phyloP scores from a whole-genome alignment of 2,888 invertebrate genomes.

The Campoletis raptor region DNA sequence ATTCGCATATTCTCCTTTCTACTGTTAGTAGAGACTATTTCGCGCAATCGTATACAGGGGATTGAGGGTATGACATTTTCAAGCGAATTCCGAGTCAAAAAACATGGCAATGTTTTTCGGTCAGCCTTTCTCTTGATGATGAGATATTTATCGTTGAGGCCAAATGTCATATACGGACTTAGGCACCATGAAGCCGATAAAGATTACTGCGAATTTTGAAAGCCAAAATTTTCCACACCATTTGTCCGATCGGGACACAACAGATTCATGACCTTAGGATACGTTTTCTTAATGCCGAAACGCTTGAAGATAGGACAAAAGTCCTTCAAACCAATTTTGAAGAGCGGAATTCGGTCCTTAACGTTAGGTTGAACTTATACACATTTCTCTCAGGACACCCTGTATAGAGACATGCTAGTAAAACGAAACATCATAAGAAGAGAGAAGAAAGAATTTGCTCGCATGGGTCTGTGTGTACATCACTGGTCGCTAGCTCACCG shows the following conservation, averaged over 20 bases:
- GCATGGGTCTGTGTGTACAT: background rate
- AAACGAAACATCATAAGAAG: conserved; percentile 19
- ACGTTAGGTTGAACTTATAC: background rate
- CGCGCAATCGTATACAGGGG: conserved; percentile 11
- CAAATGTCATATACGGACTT: background rate
- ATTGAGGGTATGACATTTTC: too few species aligned
- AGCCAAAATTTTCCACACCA: too few species aligned
- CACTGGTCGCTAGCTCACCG: conserved; percentile 38
- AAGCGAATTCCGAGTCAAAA: background rate
- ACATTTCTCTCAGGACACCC: background rate
- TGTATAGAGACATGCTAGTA: background rate
- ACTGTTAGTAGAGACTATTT: conserved; percentile 8
- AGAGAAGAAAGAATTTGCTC: conserved; percentile 50
- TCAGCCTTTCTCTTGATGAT: background rate
- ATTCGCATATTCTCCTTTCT: conserved; percentile 38
- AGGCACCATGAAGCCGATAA: background rate
- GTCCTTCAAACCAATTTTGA: background rate
- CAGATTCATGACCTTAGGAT: too few species aligned
- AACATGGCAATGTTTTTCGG: background rate
- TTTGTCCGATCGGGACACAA: too few species aligned
- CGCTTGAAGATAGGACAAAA: background rate
- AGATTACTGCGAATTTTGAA: background rate
- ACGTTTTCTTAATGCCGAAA: background rate
- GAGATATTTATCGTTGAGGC: background rate
- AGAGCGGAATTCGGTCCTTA: background rate